Evolutionary conservation across 1,140 invertebrate species (phyloP).

Genomic region (Habropoda laboriosa): DNA sequence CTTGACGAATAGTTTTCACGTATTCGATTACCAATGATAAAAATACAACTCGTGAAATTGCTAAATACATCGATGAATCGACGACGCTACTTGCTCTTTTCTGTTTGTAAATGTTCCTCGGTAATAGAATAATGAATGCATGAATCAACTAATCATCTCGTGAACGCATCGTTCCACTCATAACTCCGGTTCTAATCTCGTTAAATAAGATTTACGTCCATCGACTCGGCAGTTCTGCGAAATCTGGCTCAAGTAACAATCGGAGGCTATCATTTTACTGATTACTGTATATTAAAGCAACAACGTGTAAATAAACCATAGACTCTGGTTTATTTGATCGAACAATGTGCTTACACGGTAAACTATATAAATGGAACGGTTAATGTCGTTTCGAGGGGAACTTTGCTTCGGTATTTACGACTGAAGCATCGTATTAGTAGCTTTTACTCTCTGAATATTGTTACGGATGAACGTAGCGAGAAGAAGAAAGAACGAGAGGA

Average conservation of each 20-base stretch:
- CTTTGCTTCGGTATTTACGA: neutral
- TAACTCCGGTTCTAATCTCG: constrained; percentile 44
- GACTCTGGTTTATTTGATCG: constrained; percentile 50
- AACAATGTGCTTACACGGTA: constrained; percentile 3
- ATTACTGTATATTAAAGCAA: constrained; percentile 64
- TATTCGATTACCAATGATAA: neutral
- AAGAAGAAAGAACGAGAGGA: no score
- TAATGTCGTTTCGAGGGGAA: neutral
- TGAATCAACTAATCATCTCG: constrained; percentile 30
- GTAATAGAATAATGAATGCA: constrained; percentile 21
- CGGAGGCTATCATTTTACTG: constrained; percentile 72
- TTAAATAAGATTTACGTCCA: constrained; percentile 56
- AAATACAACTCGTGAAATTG: neutral
- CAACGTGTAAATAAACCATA: constrained; percentile 71
- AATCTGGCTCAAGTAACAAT: constrained; percentile 63
- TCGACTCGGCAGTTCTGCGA: constrained; percentile 59
- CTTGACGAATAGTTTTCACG: no score
- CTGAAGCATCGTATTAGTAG: neutral
- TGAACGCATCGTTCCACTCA: constrained; percentile 26
- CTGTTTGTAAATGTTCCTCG: constrained; percentile 22
- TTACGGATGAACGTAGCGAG: no score
- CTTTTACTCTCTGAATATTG: neutral
- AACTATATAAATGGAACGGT: constrained; percentile 21
- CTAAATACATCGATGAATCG: neutral
- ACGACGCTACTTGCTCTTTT: neutral